Conservation (phyloP, 2,888 invertebrate species). For the Drosophila algonquin region DNA sequence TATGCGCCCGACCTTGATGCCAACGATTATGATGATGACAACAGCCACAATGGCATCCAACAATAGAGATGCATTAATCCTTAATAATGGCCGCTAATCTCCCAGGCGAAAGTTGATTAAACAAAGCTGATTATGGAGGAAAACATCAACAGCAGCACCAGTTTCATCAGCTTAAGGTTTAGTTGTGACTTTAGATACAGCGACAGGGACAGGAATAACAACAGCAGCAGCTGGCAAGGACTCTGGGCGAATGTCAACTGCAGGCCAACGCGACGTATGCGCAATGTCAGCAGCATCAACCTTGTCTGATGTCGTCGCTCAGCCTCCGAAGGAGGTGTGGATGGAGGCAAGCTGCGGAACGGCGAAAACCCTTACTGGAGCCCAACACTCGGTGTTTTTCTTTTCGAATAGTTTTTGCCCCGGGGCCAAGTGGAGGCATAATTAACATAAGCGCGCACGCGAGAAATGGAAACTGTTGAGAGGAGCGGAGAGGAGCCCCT, state of each 20-base stretch:
- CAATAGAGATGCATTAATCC: constrained; percentile 51
- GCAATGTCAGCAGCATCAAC: constrained; percentile 34
- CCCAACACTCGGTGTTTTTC: constrained; percentile 65
- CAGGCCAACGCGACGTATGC: constrained; percentile 47
- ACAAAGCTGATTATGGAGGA: constrained; percentile 57
- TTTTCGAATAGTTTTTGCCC: constrained; percentile 67
- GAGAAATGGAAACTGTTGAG: neutral
- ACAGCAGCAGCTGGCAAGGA: constrained; percentile 10
- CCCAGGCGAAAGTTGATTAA: constrained; percentile 55
- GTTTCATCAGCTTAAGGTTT: neutral
- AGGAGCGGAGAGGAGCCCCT: too few species aligned
- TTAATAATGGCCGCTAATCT: constrained; percentile 67
- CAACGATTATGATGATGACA: constrained; percentile 43
- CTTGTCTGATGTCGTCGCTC: constrained; percentile 16
- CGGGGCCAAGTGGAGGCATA: constrained; percentile 70
- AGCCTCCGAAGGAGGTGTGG: neutral
- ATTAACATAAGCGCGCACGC: constrained; percentile 69
- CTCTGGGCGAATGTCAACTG: constrained; percentile 27
- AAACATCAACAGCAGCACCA: neutral
- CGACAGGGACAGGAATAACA: constrained; percentile 5
- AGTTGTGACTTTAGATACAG: constrained; percentile 8
- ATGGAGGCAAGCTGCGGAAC: neutral
- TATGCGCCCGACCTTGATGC: constrained; percentile 59
- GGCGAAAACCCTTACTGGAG: constrained; percentile 31
- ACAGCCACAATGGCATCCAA: constrained; percentile 29